These are phyloP conservation scores for Blastobasis adustella DNA, from an alignment of 2,888 invertebrate genomes.

Conservation along the genomic window DNA sequence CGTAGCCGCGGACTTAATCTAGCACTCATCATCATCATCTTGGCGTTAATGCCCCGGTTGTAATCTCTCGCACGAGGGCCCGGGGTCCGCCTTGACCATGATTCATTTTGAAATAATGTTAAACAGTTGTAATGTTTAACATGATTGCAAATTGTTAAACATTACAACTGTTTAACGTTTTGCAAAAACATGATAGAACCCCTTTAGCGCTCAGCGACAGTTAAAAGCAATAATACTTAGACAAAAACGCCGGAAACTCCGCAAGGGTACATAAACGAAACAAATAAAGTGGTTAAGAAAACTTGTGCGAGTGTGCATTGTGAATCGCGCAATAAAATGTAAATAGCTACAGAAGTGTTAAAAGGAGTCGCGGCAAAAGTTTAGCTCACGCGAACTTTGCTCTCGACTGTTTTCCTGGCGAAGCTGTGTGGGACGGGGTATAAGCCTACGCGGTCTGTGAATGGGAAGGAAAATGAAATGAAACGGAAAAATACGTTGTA, in stretches of 20 bases:
- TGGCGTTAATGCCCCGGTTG: too few relatives aligned
- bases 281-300: constrained; percentile 49
- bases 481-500: neutral
- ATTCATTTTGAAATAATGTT: too few relatives aligned
- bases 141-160: too few relatives aligned
- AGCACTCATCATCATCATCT: too few relatives aligned
- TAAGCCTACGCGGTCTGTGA: constrained; percentile 10
- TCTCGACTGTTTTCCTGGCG: constrained; percentile 36
- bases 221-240: neutral
- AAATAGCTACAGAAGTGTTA: constrained; percentile 61
- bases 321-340: constrained; percentile 55
- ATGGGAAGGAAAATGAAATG: neutral
- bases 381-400: constrained; percentile 54
- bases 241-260: constrained; percentile 5
- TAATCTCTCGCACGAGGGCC: too few relatives aligned
- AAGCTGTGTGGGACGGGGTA: constrained; percentile 17
- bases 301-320: constrained; percentile 32
- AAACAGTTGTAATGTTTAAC: too few relatives aligned
- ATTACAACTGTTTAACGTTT: too few relatives aligned
- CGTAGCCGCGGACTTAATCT: too few relatives aligned
- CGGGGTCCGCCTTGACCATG: too few relatives aligned
- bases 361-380: constrained; percentile 55
- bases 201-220: too few relatives aligned
- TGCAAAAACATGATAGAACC: too few relatives aligned
- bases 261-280: constrained; percentile 21